phyloP scores from a whole-genome alignment of 2,888 invertebrate species.

The Zootermopsis nevadensis region DNA sequence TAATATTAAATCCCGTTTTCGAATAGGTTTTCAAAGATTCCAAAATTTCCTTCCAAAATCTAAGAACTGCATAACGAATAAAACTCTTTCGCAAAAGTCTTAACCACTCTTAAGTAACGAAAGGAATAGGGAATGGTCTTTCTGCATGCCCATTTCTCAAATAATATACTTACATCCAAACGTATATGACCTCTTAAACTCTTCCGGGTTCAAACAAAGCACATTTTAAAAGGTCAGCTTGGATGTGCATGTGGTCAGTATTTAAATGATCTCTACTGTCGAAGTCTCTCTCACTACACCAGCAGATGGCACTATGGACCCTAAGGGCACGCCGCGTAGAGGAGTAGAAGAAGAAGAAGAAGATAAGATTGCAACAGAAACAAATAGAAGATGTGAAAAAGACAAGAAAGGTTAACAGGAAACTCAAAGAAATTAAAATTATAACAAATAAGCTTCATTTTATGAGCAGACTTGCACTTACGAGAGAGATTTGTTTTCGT shows the following conservation, averaged over 20 bases:
- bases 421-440: conserved; percentile 37
- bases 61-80: not conserved
- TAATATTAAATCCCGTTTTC: not conserved
- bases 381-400: conserved; percentile 48
- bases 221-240: conserved; percentile 34
- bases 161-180: conserved; percentile 40
- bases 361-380: conserved; percentile 51
- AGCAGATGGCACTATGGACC: conserved; percentile 49
- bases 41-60: not conserved
- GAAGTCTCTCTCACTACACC: conserved; percentile 51
- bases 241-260: conserved; percentile 34
- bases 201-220: conserved; percentile 43
- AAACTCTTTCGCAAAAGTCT: not conserved
- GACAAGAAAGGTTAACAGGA: conserved; percentile 54
- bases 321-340: conserved; percentile 35
- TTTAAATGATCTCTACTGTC: conserved; percentile 47
- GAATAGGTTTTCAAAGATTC: not conserved
- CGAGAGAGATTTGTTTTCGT: not conserved
- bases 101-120: not conserved
- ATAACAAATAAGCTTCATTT: conserved; percentile 5
- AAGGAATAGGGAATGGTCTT: not conserved
- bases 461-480: conserved; percentile 10
- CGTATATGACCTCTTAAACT: conserved; percentile 36
- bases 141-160: conserved; percentile 28
- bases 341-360: conserved; percentile 46